Evolutionary conservation across 2,888 invertebrate species (phyloP).

Genomic region (Hyalella azteca): DNA sequence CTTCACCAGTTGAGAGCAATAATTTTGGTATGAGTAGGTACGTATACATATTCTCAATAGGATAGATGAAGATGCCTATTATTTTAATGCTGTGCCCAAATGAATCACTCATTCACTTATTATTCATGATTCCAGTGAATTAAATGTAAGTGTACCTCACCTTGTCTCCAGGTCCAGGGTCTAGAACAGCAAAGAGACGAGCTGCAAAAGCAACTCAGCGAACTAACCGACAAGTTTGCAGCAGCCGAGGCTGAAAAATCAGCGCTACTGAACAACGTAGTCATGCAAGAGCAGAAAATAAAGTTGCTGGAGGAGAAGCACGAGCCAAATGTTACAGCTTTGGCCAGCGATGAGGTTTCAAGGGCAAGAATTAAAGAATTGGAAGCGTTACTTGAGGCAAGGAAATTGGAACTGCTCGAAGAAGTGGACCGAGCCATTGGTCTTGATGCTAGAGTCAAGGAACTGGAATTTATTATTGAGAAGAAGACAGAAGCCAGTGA

Average conservation of each 20-base stretch:
- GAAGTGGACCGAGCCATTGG: conserved; percentile 36
- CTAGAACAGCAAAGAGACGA: conserved; percentile 50
- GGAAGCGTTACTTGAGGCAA: conserved; percentile 48
- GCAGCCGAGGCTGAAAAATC: conserved; percentile 40
- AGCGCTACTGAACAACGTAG: conserved; percentile 43
- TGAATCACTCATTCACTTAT: too few species aligned
- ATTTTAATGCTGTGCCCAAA: too few species aligned
- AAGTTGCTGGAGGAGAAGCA: conserved; percentile 44
- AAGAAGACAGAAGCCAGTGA: conserved; percentile 38
- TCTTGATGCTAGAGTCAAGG: conserved; percentile 39
- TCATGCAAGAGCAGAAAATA: conserved; percentile 54
- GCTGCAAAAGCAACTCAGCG: conserved; percentile 37
- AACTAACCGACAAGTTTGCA: conserved; percentile 39
- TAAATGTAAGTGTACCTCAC: background rate
- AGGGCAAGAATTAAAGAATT: conserved; percentile 41
- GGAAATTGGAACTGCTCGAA: conserved; percentile 40
- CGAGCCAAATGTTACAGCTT: background rate
- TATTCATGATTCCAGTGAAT: background rate
- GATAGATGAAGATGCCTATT: too few species aligned
- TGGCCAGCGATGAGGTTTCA: conserved; percentile 25
- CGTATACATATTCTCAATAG: too few species aligned
- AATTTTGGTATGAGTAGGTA: too few species aligned
- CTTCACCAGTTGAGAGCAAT: too few species aligned
- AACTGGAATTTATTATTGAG: conserved; percentile 39
- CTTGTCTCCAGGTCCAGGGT: conserved; percentile 48